Evolutionary conservation across 2,113 vertebrate genomes (phyloP).

Genomic region (Monarcha castaneiventris): DNA sequence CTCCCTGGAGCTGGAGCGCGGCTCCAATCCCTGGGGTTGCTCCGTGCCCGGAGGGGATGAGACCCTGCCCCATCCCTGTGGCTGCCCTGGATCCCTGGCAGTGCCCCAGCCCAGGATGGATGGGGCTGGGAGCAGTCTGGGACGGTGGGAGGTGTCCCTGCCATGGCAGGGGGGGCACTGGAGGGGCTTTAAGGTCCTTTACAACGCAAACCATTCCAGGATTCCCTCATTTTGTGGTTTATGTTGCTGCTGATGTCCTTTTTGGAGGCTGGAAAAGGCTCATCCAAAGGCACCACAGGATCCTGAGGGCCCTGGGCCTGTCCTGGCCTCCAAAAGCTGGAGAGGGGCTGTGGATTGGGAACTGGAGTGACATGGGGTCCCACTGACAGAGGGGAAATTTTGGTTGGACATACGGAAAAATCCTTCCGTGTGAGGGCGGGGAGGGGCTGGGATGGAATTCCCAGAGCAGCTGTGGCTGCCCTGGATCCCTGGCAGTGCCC

Average conservation of each 20-base stretch:
- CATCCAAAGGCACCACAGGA: no score
- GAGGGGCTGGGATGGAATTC: neutral
- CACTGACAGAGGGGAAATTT: neutral
- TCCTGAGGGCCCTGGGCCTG: no score
- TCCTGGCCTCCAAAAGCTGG: no score
- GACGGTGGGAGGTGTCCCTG: neutral
- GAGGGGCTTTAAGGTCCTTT: neutral
- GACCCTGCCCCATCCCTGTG: neutral
- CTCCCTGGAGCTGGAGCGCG: neutral
- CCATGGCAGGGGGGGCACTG: neutral
- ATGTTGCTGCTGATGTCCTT: no score
- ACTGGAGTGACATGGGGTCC: neutral
- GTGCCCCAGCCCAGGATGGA: neutral
- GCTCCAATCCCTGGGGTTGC: accelerated
- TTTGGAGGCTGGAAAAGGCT: no score
- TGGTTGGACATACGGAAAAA: neutral
- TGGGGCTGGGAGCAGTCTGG: neutral
- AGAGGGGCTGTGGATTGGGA: neutral
- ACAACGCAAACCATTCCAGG: neutral
- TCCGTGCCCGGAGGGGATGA: no score
- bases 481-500: neutral
- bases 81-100: neutral
- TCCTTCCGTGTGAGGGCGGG: neutral
- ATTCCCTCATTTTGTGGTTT: neutral
- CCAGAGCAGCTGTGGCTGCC: neutral